Conservation (phyloP, 2,888 invertebrate genomes). For the Erebia aethiops region DNA sequence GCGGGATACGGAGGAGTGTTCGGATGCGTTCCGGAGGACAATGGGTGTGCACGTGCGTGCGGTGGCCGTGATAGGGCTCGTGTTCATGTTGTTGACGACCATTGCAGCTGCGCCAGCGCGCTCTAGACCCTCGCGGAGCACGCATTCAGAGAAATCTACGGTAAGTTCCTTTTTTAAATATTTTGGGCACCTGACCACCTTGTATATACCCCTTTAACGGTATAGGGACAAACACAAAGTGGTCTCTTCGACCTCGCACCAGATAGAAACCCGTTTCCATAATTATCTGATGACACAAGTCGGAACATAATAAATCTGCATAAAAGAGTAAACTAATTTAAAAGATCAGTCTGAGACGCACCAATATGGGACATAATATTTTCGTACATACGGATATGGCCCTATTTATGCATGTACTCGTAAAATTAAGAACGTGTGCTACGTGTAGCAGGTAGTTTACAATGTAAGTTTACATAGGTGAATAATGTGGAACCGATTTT, state of each 20-base stretch:
- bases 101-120: constrained; percentile 63
- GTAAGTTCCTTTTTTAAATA: constrained; percentile 56
- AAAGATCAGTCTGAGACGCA: too few relatives aligned
- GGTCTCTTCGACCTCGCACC: too few relatives aligned
- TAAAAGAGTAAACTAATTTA: too few relatives aligned
- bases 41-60: constrained; percentile 63
- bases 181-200: neutral
- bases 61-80: constrained; percentile 59
- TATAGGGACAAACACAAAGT: too few relatives aligned
- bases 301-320: too few relatives aligned
- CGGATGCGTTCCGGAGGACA: constrained; percentile 65
- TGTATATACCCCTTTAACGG: neutral
- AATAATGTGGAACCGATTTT: neutral
- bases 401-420: too few relatives aligned
- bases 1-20: constrained; percentile 58
- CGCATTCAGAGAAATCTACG: constrained; percentile 61
- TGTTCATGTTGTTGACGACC: constrained; percentile 63
- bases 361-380: too few relatives aligned
- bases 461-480: neutral
- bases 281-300: too few relatives aligned
- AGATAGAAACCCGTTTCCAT: too few relatives aligned
- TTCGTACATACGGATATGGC: too few relatives aligned
- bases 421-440: too few relatives aligned
- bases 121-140: constrained; percentile 56
- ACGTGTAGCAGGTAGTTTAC: neutral